Conservation (phyloP, 1,140 invertebrate species). For the Brevipalpus yothersi region DNA sequence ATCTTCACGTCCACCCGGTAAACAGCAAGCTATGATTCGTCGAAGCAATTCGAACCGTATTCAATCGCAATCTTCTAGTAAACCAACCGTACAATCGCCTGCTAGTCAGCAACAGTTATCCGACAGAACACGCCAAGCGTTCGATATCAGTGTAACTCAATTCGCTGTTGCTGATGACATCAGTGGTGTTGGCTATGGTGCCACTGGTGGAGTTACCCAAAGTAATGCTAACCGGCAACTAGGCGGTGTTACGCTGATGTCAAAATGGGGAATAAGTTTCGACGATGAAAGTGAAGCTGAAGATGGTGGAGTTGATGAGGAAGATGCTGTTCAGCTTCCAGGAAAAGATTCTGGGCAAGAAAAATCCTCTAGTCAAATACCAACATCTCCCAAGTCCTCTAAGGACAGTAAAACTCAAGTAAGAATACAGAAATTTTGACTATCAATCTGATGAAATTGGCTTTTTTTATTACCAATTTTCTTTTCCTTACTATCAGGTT, state of each 20-base stretch:
- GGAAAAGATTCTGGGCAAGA: neutral
- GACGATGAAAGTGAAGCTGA: slow-evolving; percentile 59
- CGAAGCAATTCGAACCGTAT: neutral
- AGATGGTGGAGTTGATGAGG: slow-evolving; percentile 6
- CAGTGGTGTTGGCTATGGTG: neutral
- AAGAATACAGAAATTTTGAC: neutral
- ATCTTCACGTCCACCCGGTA: neutral
- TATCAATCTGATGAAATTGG: no score
- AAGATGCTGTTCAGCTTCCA: neutral
- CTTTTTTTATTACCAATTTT: no score
- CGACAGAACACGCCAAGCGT: neutral
- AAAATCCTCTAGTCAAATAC: neutral
- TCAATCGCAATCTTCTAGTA: neutral
- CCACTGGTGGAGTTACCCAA: neutral
- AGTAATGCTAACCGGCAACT: neutral
- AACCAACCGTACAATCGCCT: neutral
- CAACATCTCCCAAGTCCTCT: neutral
- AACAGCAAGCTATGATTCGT: neutral
- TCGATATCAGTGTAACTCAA: slow-evolving; percentile 34
- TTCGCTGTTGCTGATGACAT: slow-evolving; percentile 68
- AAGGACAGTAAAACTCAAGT: neutral
- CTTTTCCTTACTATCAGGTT: no score
- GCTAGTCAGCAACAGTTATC: neutral
- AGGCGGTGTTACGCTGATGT: slow-evolving; percentile 34
- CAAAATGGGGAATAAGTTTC: slow-evolving; percentile 80